Conservation (phyloP, 2,797 vertebrate species). For the Tamandua tetradactyla region DNA sequence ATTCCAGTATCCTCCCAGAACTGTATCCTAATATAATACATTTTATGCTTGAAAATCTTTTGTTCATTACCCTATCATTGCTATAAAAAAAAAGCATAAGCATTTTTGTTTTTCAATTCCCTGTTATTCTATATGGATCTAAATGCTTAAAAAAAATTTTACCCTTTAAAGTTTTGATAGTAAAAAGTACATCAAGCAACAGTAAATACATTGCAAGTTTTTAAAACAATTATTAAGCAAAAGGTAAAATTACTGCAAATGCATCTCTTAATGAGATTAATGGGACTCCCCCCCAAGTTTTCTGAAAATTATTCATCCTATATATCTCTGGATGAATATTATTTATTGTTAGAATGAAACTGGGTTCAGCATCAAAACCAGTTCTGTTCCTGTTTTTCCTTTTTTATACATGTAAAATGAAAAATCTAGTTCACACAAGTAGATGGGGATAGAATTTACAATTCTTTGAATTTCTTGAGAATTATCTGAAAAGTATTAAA, state of each 20-base stretch:
- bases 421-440: neutral
- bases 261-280: neutral
- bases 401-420: neutral
- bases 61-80: neutral
- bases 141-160: conserved; percentile 22
- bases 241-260: conserved; percentile 20
- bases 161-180: neutral
- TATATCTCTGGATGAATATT: neutral
- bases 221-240: conserved; percentile 38
- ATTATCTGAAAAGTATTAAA: conserved; percentile 17
- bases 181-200: neutral
- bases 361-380: neutral
- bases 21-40: neutral
- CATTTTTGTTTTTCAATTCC: neutral
- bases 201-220: neutral
- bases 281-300: neutral
- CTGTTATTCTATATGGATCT: neutral
- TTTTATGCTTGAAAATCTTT: neutral
- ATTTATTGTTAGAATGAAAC: conserved; percentile 16
- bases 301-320: neutral
- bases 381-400: neutral
- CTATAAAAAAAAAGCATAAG: conserved; percentile 17
- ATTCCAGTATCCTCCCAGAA: neutral
- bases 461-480: conserved; percentile 9
- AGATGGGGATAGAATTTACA: neutral